A percentile compares a stretch with the other conserved stretches of the same genome.
Conservation (phyloP, 2,113 vertebrate species). For the Mirounga angustirostris region DNA sequence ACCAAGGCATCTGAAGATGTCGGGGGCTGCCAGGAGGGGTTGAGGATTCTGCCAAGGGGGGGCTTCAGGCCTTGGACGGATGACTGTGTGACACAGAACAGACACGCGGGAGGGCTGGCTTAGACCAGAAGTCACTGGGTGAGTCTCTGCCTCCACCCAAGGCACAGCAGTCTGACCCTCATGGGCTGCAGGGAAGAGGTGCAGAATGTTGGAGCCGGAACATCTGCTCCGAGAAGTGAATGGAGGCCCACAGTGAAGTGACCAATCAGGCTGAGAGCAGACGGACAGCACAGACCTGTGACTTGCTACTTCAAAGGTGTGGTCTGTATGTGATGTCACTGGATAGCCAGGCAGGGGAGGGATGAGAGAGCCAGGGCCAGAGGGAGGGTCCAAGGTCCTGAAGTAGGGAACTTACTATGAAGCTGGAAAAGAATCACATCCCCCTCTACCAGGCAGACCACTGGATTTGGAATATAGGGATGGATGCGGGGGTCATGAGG, state of each 20-base stretch:
- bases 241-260: neutral
- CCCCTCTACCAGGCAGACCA: conserved; percentile 90
- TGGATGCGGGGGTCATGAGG: conserved; percentile 29
- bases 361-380: accelerated
- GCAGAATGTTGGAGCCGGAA: neutral
- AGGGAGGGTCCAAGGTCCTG: neutral
- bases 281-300: neutral
- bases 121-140: neutral
- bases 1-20: neutral
- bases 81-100: neutral
- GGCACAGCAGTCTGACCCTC: neutral
- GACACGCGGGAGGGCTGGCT: neutral
- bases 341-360: neutral
- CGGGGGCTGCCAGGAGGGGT: neutral
- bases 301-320: no score
- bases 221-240: neutral
- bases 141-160: neutral
- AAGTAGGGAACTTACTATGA: conserved; percentile 86
- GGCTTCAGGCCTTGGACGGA: no score
- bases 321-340: neutral
- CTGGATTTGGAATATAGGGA: conserved; percentile 92
- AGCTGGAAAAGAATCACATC: conserved; percentile 94
- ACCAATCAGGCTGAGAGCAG: neutral
- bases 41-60: no score
- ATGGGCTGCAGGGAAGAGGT: neutral